These are phyloP conservation scores for Steinernema hermaphroditum DNA, from an alignment of 2,888 invertebrate genomes.

Conservation along the genomic window DNA sequence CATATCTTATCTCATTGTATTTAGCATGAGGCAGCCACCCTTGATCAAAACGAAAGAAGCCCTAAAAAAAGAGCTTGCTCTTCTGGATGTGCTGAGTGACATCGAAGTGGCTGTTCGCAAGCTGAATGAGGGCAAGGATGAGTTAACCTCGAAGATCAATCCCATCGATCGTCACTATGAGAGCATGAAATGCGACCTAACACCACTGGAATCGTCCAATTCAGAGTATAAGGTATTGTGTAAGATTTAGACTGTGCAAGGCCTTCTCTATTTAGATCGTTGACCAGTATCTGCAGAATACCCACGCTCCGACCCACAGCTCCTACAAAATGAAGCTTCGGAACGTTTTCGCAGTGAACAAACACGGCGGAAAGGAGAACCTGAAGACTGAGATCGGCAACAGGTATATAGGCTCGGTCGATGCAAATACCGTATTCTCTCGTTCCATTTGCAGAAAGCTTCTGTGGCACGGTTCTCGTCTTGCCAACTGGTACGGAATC, in stretches of 20 bases:
- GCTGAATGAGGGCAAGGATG: conserved; percentile 65
- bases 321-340: conserved; percentile 68
- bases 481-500: conserved; percentile 71
- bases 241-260: neutral
- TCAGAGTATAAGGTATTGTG: conserved; percentile 67
- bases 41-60: conserved; percentile 68
- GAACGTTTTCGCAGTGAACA: conserved; percentile 68
- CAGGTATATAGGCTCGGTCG: conserved; percentile 59
- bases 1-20: no score
- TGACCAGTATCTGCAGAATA: conserved; percentile 68
- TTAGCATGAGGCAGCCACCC: conserved; percentile 70
- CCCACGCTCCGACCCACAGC: conserved; percentile 70
- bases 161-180: conserved; percentile 70
- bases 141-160: conserved; percentile 57
- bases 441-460: conserved; percentile 65
- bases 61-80: conserved; percentile 68
- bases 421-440: neutral
- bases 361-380: conserved; percentile 65
- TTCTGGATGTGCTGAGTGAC: conserved; percentile 70
- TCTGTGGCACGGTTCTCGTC: conserved; percentile 71
- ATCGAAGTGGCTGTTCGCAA: conserved; percentile 69
- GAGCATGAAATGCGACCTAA: conserved; percentile 68
- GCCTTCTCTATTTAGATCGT: conserved; percentile 65
- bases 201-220: conserved; percentile 63
- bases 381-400: conserved; percentile 68